phyloP scores from a whole-genome alignment of 2,797 vertebrate genomes.

The Pogonophryne albipinna region DNA sequence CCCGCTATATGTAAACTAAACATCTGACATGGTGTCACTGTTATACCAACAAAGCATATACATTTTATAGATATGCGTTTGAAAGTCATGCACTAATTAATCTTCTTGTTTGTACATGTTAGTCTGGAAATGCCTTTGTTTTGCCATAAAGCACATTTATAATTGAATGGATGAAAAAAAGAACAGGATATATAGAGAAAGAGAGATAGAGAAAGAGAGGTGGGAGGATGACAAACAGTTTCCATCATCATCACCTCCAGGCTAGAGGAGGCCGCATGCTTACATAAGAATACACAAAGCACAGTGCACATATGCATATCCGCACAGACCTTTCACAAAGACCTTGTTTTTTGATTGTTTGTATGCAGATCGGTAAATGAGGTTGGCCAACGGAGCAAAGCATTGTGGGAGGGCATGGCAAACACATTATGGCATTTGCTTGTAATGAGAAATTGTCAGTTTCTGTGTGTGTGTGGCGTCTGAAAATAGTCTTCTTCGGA shows the following conservation, averaged over 20 bases:
- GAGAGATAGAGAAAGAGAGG: conserved; percentile 47
- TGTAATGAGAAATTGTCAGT: conserved; percentile 60
- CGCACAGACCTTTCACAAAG: conserved; percentile 12
- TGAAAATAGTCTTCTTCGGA: conserved; percentile 42
- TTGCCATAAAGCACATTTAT: conserved; percentile 31
- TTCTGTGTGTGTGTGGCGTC: conserved; percentile 13
- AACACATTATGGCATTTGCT: conserved; percentile 56
- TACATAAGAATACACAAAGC: conserved; percentile 66
- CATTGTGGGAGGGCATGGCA: conserved; percentile 61
- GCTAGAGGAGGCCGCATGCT: conserved; percentile 72
- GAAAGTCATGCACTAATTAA: conserved; percentile 44
- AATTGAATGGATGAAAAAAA: conserved; percentile 38
- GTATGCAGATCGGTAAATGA: conserved; percentile 45
- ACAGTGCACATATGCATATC: conserved; percentile 9
- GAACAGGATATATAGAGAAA: conserved; percentile 21
- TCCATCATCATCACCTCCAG: conserved; percentile 68
- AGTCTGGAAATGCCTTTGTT: conserved; percentile 38
- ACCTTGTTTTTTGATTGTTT: conserved; percentile 56
- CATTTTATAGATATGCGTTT: background rate
- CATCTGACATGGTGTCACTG: conserved; percentile 32
- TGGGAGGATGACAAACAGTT: conserved; percentile 79
- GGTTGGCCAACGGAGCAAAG: conserved; percentile 39
- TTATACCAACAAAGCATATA: conserved; percentile 16
- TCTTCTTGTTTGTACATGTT: conserved; percentile 24
- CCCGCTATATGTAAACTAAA: conserved; percentile 16